A percentile compares a stretch with the other conserved stretches of the same genome.
Conservation (phyloP, 2,797 vertebrate genomes). For the Hippopotamyrus pictus region DNA sequence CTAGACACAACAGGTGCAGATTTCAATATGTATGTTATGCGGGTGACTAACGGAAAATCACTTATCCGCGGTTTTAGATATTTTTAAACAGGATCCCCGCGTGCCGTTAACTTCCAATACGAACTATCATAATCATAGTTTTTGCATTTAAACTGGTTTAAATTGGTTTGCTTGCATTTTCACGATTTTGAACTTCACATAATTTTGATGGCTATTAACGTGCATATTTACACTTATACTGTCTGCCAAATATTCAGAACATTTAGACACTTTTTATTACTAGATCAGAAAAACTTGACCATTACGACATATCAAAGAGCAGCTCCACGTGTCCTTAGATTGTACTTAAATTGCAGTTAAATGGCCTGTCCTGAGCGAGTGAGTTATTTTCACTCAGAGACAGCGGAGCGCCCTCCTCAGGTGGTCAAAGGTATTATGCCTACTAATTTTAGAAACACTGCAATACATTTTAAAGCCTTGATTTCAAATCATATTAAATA, state of each 20-base stretch:
- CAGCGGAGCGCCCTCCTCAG: conserved; percentile 10
- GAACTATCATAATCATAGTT: not conserved
- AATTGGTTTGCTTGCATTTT: not conserved
- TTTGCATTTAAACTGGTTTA: not conserved
- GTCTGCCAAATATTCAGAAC: not conserved
- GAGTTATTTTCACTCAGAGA: conserved; percentile 5
- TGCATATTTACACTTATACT: not conserved
- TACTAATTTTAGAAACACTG: not conserved
- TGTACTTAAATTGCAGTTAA: not conserved
- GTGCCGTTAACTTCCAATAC: not conserved
- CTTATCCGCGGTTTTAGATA: not conserved
- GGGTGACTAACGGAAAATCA: not conserved
- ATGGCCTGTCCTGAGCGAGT: not conserved
- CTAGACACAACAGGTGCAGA: not conserved
- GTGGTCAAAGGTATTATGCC: not conserved
- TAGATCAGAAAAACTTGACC: not conserved
- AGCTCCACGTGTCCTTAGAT: not conserved
- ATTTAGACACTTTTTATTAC: not conserved
- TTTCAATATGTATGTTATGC: not conserved
- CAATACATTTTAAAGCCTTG: not conserved
- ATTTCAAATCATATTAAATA: not conserved
- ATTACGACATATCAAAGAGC: not conserved
- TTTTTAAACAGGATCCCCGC: not conserved
- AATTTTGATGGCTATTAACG: not conserved
- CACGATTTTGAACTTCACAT: not conserved